Conservation (phyloP, 2,888 invertebrate genomes). For the Pristionchus fissidentatus region DNA sequence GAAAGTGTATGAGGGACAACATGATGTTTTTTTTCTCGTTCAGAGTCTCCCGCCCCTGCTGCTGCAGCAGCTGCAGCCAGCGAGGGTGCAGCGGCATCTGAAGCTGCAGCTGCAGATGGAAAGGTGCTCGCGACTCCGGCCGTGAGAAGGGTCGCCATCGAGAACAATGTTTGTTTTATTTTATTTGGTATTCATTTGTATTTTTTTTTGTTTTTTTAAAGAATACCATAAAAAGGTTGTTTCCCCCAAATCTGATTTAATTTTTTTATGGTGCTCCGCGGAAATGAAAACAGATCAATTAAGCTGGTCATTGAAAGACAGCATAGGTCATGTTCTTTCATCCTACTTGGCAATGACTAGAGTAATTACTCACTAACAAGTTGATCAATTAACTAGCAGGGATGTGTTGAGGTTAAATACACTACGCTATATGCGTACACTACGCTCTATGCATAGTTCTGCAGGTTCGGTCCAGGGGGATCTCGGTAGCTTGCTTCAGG, state of each 20-base stretch:
- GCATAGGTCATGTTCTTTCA: too few species aligned
- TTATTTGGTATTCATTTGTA: background rate
- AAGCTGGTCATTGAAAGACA: too few species aligned
- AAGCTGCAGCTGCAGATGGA: background rate
- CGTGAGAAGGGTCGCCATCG: constrained; percentile 91
- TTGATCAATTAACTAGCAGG: background rate
- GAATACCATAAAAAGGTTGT: background rate
- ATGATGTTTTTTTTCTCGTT: background rate
- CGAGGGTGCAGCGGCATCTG: constrained; percentile 24
- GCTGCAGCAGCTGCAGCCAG: constrained; percentile 50
- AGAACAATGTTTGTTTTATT: constrained; percentile 83
- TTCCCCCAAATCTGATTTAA: background rate
- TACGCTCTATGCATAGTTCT: too few species aligned
- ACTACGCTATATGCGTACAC: too few species aligned
- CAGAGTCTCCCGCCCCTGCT: background rate
- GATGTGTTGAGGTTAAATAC: too few species aligned
- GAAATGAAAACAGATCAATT: too few species aligned
- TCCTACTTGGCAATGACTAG: background rate
- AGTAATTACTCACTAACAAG: background rate
- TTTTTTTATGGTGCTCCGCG: too few species aligned
- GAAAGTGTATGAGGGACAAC: background rate
- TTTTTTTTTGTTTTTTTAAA: background rate
- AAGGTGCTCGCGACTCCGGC: constrained; percentile 90
- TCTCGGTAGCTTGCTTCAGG: too few species aligned
- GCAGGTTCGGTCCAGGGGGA: too few species aligned